These are phyloP conservation scores for Axinella damicornis DNA, from an alignment of 37 sponge, comb jelly and placozoan genomes.

Conservation along the genomic window DNA sequence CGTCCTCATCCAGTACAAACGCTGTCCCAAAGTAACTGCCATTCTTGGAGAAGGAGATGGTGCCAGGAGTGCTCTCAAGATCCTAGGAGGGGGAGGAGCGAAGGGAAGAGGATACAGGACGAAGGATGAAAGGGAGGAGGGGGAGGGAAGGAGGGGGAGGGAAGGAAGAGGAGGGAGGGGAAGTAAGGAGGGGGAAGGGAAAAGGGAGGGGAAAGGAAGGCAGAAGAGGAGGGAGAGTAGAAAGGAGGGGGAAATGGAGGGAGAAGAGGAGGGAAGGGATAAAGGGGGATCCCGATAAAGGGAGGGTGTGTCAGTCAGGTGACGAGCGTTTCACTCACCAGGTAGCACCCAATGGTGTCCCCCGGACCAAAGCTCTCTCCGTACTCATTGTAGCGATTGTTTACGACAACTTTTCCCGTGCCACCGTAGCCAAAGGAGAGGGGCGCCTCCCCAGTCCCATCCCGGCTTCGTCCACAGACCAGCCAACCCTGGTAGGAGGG, in stretches of 20 bases:
- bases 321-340: slow-evolving; percentile 68
- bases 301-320: too few species aligned
- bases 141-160: too few species aligned
- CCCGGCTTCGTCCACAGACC: slow-evolving; percentile 62
- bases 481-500: slow-evolving; percentile 80
- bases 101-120: too few species aligned
- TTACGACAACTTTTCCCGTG: slow-evolving; percentile 68
- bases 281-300: neutral
- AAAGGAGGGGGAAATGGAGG: neutral
- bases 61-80: slow-evolving; percentile 62
- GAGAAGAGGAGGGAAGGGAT: neutral
- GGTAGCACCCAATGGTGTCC: slow-evolving; percentile 85
- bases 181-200: too few species aligned
- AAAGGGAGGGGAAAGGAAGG: too few species aligned
- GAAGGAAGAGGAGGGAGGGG: too few species aligned
- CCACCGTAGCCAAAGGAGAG: slow-evolving; percentile 91
- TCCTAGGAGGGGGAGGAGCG: slow-evolving; percentile 40
- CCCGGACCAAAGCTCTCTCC: slow-evolving; percentile 83
- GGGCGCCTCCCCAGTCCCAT: slow-evolving; percentile 62
- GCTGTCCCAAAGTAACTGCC: slow-evolving; percentile 72
- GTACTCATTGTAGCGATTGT: slow-evolving; percentile 63
- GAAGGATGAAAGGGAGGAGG: too few species aligned
- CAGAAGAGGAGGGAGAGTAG: too few species aligned
- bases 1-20: slow-evolving; percentile 35
- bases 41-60: slow-evolving; percentile 92